Percentiles rank a stretch among this genome's conserved stretches.
Evolutionary conservation across 2,797 vertebrate genomes (phyloP).

Genomic region (Mico argentatus): DNA sequence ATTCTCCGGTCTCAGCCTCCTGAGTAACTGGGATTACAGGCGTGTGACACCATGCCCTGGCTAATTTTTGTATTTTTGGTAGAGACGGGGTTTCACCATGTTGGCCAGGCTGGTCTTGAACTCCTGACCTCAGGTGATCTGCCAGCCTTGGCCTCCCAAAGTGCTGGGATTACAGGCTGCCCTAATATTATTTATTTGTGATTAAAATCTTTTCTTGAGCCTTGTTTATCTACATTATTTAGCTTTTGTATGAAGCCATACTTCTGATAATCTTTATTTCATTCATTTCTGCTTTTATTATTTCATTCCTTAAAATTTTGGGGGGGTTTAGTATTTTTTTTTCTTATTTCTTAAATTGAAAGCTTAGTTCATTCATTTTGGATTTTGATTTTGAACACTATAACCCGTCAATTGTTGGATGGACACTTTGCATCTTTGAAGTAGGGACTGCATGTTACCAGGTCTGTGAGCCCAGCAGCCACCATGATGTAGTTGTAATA

Average conservation of each 20-base stretch:
- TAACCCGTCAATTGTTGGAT: background rate
- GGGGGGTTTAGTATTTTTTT: background rate
- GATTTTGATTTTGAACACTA: background rate
- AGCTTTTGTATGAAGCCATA: background rate
- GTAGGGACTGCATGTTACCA: background rate
- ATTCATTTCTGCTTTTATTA: slow-evolving; percentile 34
- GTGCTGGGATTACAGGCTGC: no score
- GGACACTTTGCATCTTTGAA: background rate
- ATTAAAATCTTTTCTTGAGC: background rate
- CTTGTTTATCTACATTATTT: background rate
- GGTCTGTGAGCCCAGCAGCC: background rate
- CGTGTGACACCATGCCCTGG: no score
- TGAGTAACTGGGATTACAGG: background rate
- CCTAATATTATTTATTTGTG: background rate
- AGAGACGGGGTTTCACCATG: no score
- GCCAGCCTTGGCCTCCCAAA: no score
- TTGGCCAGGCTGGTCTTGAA: no score
- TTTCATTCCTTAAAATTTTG: background rate
- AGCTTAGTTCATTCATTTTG: background rate
- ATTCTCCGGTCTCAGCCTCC: background rate
- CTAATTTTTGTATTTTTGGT: no score
- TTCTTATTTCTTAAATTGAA: background rate
- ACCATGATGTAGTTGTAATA: background rate
- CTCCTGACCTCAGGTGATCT: no score
- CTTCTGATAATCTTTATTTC: slow-evolving; percentile 16